These are phyloP conservation scores for Sebastes wilsoni DNA, from an alignment of 2,797 vertebrate genomes.

Conservation along the genomic window DNA sequence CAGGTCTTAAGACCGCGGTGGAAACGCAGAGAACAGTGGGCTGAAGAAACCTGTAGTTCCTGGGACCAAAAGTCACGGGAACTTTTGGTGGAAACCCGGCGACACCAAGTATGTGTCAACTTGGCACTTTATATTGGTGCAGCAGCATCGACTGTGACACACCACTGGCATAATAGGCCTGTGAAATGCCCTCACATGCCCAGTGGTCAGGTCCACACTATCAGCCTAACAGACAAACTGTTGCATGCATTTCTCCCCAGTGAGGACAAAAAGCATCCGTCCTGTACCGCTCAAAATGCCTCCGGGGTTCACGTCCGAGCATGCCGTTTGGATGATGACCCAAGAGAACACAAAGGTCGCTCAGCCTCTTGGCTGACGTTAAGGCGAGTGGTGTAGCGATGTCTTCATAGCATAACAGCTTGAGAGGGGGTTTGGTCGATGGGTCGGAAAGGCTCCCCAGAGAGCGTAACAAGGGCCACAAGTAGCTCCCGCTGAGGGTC, in stretches of 20 bases:
- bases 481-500: slow-evolving; percentile 5
- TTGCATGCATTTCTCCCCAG: background rate
- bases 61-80: too few relatives aligned
- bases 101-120: background rate
- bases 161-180: background rate
- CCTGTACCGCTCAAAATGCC: background rate
- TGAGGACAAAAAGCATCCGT: background rate
- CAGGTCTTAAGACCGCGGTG: too few relatives aligned
- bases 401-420: slow-evolving; percentile 25
- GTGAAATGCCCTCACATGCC: background rate
- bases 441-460: slow-evolving; percentile 27
- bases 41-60: too few relatives aligned
- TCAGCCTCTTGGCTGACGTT: background rate
- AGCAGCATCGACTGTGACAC: background rate
- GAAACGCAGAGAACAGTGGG: too few relatives aligned
- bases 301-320: background rate
- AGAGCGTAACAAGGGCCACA: slow-evolving; percentile 5
- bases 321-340: slow-evolving; percentile 4
- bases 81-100: too few relatives aligned
- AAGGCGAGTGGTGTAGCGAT: background rate
- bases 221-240: background rate
- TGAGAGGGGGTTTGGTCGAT: background rate
- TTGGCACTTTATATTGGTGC: background rate
- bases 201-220: background rate
- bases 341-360: slow-evolving; percentile 10